Conservation (phyloP, 2,113 vertebrate genomes). For the Lampris megalopsis region DNA sequence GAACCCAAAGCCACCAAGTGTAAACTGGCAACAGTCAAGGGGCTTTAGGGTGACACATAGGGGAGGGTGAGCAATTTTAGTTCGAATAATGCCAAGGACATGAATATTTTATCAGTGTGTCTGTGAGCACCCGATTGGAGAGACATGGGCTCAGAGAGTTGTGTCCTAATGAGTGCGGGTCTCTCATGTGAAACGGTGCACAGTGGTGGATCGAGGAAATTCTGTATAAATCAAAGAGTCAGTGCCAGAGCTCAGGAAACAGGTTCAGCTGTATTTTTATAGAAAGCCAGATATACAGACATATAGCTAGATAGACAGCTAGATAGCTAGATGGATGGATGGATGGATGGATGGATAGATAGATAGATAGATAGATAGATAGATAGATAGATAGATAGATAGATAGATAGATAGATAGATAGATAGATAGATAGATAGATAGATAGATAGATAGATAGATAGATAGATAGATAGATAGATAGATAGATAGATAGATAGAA, state of each 20-base stretch:
- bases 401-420: too few relatives aligned
- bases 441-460: too few relatives aligned
- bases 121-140: conserved; percentile 59
- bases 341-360: too few relatives aligned
- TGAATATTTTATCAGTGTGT: conserved; percentile 65
- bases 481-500: too few relatives aligned
- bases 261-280: neutral
- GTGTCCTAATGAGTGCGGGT: conserved; percentile 33
- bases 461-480: too few relatives aligned
- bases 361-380: too few relatives aligned
- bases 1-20: conserved; percentile 37
- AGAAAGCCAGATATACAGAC: too few relatives aligned
- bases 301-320: too few relatives aligned
- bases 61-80: conserved; percentile 1
- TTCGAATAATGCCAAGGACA: conserved; percentile 38
- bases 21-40: conserved; percentile 24
- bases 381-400: too few relatives aligned
- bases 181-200: conserved; percentile 43
- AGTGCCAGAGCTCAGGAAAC: neutral
- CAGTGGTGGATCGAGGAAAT: conserved; percentile 20
- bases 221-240: conserved; percentile 18
- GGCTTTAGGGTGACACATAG: conserved; percentile 27
- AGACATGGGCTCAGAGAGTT: conserved; percentile 22
- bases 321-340: too few relatives aligned
- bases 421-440: too few relatives aligned